Conservation (phyloP, 2,113 vertebrate species). For the Oncorhynchus gorbuscha region DNA sequence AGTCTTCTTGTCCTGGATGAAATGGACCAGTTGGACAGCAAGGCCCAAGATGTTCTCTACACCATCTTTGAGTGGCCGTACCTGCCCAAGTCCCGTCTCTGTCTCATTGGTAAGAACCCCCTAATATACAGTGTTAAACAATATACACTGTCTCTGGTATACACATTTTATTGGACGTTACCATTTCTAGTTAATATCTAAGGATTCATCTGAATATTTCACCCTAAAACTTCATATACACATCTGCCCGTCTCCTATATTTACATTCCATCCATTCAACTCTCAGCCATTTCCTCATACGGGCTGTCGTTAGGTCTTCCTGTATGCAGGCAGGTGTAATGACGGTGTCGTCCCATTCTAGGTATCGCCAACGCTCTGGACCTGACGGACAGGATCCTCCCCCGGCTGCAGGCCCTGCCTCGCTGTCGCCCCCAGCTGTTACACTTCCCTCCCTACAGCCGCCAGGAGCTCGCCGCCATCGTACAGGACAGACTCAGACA, state of each 20-base stretch:
- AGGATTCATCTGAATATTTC: neutral
- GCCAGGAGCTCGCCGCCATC: constrained; percentile 83
- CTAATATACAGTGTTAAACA: no score
- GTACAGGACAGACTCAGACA: constrained; percentile 83
- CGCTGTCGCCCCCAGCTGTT: constrained; percentile 81
- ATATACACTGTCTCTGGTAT: no score
- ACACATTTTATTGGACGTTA: neutral
- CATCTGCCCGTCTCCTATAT: neutral
- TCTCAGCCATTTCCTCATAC: no score
- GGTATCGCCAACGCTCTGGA: constrained; percentile 94
- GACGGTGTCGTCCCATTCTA: constrained; percentile 38
- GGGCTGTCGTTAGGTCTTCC: neutral
- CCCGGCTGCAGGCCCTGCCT: constrained; percentile 76
- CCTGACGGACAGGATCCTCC: constrained; percentile 88
- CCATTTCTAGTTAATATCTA: no score
- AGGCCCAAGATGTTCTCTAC: constrained; percentile 92
- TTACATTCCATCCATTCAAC: no score
- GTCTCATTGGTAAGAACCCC: constrained; percentile 83
- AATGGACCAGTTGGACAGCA: constrained; percentile 96
- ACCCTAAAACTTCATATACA: neutral
- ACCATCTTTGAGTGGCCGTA: constrained; percentile 92
- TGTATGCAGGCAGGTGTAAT: neutral
- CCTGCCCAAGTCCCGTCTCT: constrained; percentile 80
- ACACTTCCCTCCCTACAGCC: constrained; percentile 87
- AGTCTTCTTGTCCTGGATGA: constrained; percentile 93